Percentiles rank a stretch among this genome's conserved stretches.
These are phyloP conservation scores for Paramormyrops hopkinsi DNA, from an alignment of 2,797 vertebrate species.

Conservation along the genomic window DNA sequence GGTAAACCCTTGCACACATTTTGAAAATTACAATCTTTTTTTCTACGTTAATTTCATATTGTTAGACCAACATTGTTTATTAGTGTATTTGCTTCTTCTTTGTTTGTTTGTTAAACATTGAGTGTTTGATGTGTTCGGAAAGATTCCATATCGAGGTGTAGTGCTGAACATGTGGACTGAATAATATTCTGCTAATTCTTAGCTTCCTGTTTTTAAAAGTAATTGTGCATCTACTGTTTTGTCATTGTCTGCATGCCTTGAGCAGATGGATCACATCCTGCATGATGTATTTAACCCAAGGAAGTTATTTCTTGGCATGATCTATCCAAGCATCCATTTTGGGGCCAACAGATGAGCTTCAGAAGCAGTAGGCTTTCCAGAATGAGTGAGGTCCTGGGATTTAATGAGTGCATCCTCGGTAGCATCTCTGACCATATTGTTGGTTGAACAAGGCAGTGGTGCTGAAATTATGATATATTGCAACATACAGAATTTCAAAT, in stretches of 20 bases:
- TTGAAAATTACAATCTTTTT: not conserved
- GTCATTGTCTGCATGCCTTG: slow-evolving; percentile 6
- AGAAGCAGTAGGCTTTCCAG: not conserved
- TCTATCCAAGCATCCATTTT: not conserved
- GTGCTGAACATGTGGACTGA: not conserved
- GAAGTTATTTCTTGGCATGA: slow-evolving; percentile 12
- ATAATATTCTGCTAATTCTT: not conserved
- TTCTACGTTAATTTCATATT: not conserved
- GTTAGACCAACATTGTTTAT: not conserved
- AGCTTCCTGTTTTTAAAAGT: slow-evolving; percentile 6
- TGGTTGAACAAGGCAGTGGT: slow-evolving; percentile 5
- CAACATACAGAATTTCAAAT: not conserved
- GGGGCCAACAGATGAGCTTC: not conserved
- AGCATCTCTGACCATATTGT: not conserved
- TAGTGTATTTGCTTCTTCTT: not conserved
- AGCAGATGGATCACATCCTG: not conserved
- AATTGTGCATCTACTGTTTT: slow-evolving; percentile 15
- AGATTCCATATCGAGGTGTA: not conserved
- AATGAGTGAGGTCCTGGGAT: not conserved
- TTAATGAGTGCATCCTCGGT: not conserved
- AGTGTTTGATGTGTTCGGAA: not conserved
- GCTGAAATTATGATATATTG: not conserved
- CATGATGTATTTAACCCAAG: slow-evolving; percentile 13
- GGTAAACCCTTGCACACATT: not conserved
- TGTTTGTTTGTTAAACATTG: not conserved